Evolutionary conservation across 2,888 invertebrate species (phyloP).

Genomic region (Tuberolachnus salignus): DNA sequence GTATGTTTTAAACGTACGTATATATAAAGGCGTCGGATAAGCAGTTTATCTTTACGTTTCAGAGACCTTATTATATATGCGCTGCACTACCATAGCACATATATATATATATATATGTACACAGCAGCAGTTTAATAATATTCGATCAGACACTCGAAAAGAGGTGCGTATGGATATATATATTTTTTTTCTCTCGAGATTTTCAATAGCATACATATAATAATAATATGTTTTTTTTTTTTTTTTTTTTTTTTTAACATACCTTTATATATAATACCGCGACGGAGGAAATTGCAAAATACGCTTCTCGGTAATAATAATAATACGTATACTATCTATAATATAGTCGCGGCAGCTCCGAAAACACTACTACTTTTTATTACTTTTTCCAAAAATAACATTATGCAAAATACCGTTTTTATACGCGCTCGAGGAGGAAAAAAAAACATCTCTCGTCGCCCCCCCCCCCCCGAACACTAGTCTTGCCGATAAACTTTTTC

Average conservation of each 20-base stretch:
- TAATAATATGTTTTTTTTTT: neutral
- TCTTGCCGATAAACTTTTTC: slow-evolving; percentile 3
- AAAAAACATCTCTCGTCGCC: slow-evolving; percentile 26
- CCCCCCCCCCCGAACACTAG: neutral
- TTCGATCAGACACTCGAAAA: neutral
- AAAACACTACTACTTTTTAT: slow-evolving; percentile 37
- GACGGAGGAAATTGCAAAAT: slow-evolving; percentile 22
- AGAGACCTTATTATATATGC: neutral
- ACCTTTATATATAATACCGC: neutral
- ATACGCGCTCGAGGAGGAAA: neutral
- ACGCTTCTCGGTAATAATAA: slow-evolving; percentile 13
- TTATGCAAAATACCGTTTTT: slow-evolving; percentile 46
- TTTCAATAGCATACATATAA: slow-evolving; percentile 14
- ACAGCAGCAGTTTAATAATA: slow-evolving; percentile 8
- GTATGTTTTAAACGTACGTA: neutral
- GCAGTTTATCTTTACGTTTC: neutral
- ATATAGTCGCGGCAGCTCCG: neutral
- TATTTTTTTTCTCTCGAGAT: neutral
- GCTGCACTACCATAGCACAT: too few species aligned
- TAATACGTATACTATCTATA: neutral
- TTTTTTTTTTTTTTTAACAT: too few species aligned
- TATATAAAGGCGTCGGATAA: neutral
- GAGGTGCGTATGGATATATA: too few species aligned
- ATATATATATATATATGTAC: too few species aligned
- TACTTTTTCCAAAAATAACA: slow-evolving; percentile 40